A percentile compares a stretch with the other conserved stretches of the same genome.
phyloP scores from a whole-genome alignment of 2,797 vertebrate species.

The Sebastiscus albofasciatus region DNA sequence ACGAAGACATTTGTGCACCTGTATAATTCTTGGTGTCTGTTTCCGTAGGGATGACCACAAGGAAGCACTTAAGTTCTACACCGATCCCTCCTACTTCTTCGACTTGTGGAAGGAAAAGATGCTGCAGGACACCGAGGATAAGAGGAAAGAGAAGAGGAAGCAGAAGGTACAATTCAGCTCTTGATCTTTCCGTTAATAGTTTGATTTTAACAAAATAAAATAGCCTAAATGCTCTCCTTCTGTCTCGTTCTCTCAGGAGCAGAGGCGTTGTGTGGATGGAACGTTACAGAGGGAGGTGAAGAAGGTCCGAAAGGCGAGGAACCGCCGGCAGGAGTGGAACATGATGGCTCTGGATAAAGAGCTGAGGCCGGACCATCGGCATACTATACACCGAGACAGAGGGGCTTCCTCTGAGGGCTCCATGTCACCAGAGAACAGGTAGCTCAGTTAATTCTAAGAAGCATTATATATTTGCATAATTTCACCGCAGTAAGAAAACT shows the following conservation, averaged over 20 bases:
- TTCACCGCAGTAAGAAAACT: not conserved
- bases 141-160: constrained; percentile 97
- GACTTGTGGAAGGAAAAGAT: constrained; percentile 99
- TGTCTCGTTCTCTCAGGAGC: constrained; percentile 84
- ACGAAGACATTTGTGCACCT: not conserved
- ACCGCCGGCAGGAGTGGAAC: constrained; percentile 99
- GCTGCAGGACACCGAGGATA: constrained; percentile 99
- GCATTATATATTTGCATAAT: not conserved
- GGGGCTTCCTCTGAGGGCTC: constrained; percentile 95
- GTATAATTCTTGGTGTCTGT: not conserved
- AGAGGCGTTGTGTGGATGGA: constrained; percentile 94
- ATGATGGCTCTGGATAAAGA: constrained; percentile 99
- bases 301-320: constrained; percentile 98
- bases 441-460: constrained; percentile 20
- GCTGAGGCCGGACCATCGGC: constrained; percentile 95
- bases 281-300: constrained; percentile 98
- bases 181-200: too few relatives aligned
- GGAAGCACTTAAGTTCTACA: constrained; percentile 97
- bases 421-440: constrained; percentile 97
- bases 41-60: constrained; percentile 93
- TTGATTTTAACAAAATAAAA: not conserved
- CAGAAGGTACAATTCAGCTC: constrained; percentile 89
- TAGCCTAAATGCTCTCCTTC: not conserved
- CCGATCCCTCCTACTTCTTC: constrained; percentile 98
- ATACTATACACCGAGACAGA: constrained; percentile 93